These are phyloP conservation scores for Yoshiicerus persimilis DNA, from an alignment of 1,140 invertebrate genomes.

Conservation along the genomic window DNA sequence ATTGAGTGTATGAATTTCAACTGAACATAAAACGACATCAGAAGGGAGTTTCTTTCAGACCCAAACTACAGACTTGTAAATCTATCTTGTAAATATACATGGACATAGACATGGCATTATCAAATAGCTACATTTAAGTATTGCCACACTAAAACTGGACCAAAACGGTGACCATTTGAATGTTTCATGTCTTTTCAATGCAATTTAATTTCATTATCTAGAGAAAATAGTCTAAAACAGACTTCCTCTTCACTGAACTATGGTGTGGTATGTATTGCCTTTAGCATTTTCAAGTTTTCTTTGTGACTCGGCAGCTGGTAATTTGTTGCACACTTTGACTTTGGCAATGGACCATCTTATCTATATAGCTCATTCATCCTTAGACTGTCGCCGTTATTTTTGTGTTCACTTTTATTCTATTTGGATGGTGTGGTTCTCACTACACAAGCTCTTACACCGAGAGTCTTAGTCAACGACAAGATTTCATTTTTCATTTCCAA, in stretches of 20 bases:
- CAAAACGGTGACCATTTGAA: neutral
- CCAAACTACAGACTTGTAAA: neutral
- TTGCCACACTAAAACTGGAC: neutral
- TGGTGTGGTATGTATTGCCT: too few relatives aligned
- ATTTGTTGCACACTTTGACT: conserved; percentile 22
- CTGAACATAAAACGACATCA: neutral
- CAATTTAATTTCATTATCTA: neutral
- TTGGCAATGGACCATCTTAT: conserved; percentile 22
- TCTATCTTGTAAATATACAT: neutral
- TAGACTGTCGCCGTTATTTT: conserved; percentile 4
- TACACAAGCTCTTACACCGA: neutral
- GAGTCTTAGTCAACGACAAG: neutral
- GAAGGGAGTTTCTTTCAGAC: neutral
- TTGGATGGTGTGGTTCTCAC: neutral
- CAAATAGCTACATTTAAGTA: neutral
- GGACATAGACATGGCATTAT: neutral
- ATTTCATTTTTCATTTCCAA: neutral
- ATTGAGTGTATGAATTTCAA: neutral
- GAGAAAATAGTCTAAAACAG: neutral
- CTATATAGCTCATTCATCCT: conserved; percentile 12
- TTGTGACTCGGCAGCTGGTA: neutral
- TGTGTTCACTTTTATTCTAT: neutral
- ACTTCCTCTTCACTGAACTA: too few relatives aligned
- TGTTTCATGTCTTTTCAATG: neutral
- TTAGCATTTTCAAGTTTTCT: neutral